Evolutionary conservation across 2,797 vertebrate species (phyloP).

Genomic region (Helarctos malayanus): DNA sequence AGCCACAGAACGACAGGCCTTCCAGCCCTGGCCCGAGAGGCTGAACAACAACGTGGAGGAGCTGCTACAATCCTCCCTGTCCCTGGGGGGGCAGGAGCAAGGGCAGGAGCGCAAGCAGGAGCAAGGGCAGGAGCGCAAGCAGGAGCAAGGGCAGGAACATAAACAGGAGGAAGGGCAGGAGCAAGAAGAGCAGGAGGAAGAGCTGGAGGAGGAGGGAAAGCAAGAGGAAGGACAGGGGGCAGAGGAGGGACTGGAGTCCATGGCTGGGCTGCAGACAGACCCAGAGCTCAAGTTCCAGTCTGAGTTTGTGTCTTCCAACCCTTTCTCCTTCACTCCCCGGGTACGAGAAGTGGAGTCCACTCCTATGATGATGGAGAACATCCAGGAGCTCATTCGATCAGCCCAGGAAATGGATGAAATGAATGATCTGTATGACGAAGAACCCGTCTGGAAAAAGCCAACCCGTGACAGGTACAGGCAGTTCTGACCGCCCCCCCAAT

Average conservation of each 20-base stretch:
- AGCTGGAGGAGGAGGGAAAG: slow-evolving; percentile 26
- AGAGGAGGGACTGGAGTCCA: background rate
- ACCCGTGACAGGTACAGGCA: slow-evolving; percentile 71
- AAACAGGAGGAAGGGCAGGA: slow-evolving; percentile 14
- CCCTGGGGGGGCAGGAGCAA: slow-evolving; percentile 75
- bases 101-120: background rate
- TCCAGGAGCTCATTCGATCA: slow-evolving; percentile 74
- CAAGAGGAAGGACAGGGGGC: slow-evolving; percentile 45
- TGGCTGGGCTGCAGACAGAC: slow-evolving; percentile 6
- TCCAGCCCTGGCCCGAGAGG: slow-evolving; percentile 71
- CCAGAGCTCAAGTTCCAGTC: background rate
- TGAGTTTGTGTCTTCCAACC: background rate
- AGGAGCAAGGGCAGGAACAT: background rate
- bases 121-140: background rate
- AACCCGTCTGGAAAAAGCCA: slow-evolving; percentile 19
- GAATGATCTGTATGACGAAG: background rate
- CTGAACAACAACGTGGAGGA: slow-evolving; percentile 73
- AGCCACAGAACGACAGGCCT: slow-evolving; percentile 60
- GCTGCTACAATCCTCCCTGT: slow-evolving; percentile 75
- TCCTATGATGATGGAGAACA: slow-evolving; percentile 59
- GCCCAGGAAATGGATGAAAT: slow-evolving; percentile 58
- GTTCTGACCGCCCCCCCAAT: background rate
- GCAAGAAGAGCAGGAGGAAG: slow-evolving; percentile 48
- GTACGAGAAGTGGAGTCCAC: slow-evolving; percentile 69
- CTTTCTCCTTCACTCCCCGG: slow-evolving; percentile 65